Evolutionary conservation across 1,140 invertebrate genomes (phyloP).

Genomic region (Scaptomyza montana): DNA sequence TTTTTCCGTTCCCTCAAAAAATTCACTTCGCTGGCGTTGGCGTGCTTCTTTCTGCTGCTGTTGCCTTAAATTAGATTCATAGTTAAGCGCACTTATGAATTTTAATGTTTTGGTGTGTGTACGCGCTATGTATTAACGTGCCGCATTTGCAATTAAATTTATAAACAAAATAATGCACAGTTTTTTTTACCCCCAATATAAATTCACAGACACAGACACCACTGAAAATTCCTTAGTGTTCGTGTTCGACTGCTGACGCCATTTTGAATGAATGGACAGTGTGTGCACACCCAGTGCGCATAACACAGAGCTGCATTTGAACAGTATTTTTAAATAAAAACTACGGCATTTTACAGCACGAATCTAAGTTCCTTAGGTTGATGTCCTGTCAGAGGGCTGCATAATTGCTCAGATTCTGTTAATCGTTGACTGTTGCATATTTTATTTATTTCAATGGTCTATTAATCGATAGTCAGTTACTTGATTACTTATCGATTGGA

Average conservation of each 20-base stretch:
- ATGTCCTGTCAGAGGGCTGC: not conserved
- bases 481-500: constrained; percentile 1
- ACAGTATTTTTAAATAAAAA: constrained; percentile 4
- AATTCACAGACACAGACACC: constrained; percentile 78
- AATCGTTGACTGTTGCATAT: not conserved
- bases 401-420: not conserved
- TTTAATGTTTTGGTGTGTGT: constrained; percentile 58
- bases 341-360: constrained; percentile 1
- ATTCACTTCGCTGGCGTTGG: constrained; percentile 84
- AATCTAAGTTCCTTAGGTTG: not conserved
- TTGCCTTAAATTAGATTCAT: constrained; percentile 56
- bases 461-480: constrained; percentile 15
- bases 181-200: constrained; percentile 73
- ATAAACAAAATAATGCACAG: constrained; percentile 77
- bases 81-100: constrained; percentile 67
- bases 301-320: constrained; percentile 34
- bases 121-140: constrained; percentile 69
- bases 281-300: constrained; percentile 19
- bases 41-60: constrained; percentile 61
- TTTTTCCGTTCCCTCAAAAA: constrained; percentile 71
- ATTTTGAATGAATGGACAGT: constrained; percentile 41
- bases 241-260: constrained; percentile 65
- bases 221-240: constrained; percentile 77
- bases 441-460: constrained; percentile 4
- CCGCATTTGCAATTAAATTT: constrained; percentile 80